Evolutionary conservation across 2,113 vertebrate species (phyloP), one percentile per base, ranked within the genome.

Genomic region (Okapia johnstoni): DNA sequence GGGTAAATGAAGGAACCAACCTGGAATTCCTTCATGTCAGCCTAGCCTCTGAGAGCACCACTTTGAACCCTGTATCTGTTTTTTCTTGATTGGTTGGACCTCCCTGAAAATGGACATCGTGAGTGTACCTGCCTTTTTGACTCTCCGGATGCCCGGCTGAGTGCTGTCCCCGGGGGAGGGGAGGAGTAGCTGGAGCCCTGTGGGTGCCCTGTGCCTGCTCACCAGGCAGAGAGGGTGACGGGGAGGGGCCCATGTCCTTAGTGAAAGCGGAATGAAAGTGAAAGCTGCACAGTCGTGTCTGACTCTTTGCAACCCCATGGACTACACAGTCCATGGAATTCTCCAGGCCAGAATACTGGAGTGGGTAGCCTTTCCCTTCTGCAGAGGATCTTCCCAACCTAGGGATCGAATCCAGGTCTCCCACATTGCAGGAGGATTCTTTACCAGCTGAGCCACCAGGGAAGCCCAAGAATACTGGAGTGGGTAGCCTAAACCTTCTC

Each of bases 281-380:
- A n/a, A 25, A 40, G n/a, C 19, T 5, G 5, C n/a, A 23, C n/a
- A 21, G 66, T 12, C 5, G 0, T 3, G 66, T 40, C 66, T 1
- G 5, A 70, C 66, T 40, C 66, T 40, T 40, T 40, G 66, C 4
- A 10, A 70, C 19, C 66, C n/a, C 19, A 6, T 11, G 63, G 4
- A 12, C 63, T 36, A 2, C 17, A 70, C 3, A 13, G 66, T 70
- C 10, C 66, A 2, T 40, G 5, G 66, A 12, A 12, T 70, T 40
- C 66, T 70, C 66, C 66, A 40, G 36, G n/a, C 36, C 2, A 11
- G 36, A 25, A 12, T 2, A 40, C 66, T 73, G 21, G 66, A 73
- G 66, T 6, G 19, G 19, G 66, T 21, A 11, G 19, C 33, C 33
- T 1, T 11, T 36, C 63, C 63, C 16, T n/a, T 66, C 33, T 36